Conservation (phyloP, 2,797 vertebrate genomes). For the Champsocephalus gunnari region DNA sequence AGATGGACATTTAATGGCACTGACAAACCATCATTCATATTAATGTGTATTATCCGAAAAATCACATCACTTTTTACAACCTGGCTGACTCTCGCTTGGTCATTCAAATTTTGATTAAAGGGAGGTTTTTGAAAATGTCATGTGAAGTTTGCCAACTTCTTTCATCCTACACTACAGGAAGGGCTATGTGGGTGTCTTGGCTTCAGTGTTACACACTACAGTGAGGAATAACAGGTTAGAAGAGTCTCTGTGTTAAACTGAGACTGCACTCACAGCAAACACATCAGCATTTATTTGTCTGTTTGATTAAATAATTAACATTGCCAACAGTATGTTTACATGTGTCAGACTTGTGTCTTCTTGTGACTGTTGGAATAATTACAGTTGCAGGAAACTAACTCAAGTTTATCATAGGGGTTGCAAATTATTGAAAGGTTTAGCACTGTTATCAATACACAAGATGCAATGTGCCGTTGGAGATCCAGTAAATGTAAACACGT, state of each 20-base stretch:
- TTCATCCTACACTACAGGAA: background rate
- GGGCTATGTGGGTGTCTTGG: background rate
- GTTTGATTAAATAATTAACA: background rate
- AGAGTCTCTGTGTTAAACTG: background rate
- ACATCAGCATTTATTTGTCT: background rate
- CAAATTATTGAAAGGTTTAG: no score
- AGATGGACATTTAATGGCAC: constrained; percentile 65
- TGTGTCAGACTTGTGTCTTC: background rate
- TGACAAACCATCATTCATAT: constrained; percentile 65
- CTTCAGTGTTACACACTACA: background rate
- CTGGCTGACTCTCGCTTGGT: constrained; percentile 27
- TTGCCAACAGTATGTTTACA: background rate
- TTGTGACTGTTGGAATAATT: background rate
- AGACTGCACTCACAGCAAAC: background rate
- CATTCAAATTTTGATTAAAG: constrained; percentile 18
- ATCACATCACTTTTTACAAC: constrained; percentile 61
- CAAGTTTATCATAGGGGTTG: no score
- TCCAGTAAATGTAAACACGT: no score
- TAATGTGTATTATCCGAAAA: constrained; percentile 63
- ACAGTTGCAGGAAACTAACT: background rate
- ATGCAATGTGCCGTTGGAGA: no score
- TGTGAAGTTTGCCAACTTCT: constrained; percentile 24
- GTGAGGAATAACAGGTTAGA: background rate
- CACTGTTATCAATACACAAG: no score
- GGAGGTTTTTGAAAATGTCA: constrained; percentile 25